Percentiles rank a stretch among this genome's conserved stretches.
These are phyloP conservation scores for Galerucella pusilla DNA, from an alignment of 2,888 invertebrate species.

Conservation along the genomic window DNA sequence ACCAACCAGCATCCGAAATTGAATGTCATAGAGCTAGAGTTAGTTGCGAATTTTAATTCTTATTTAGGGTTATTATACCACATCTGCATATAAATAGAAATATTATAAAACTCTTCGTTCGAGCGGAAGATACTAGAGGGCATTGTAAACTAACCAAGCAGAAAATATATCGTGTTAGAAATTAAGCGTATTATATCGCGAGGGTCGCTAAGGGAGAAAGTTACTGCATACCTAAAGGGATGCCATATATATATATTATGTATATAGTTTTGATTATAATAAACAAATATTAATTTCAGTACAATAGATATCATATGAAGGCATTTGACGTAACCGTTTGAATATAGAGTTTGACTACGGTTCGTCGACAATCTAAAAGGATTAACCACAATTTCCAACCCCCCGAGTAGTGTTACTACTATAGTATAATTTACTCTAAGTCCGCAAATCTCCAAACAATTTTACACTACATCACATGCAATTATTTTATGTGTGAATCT, in stretches of 20 bases:
- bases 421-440: constrained; percentile 33
- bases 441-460: constrained; percentile 35
- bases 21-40: neutral
- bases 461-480: constrained; percentile 36
- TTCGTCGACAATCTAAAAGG: constrained; percentile 29
- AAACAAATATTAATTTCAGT: neutral
- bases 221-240: neutral
- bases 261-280: neutral
- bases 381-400: constrained; percentile 33
- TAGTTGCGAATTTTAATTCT: constrained; percentile 47
- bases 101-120: constrained; percentile 54
- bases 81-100: constrained; percentile 60
- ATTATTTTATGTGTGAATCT: constrained; percentile 28
- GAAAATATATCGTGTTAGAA: constrained; percentile 21
- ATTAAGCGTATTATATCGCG: constrained; percentile 22
- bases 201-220: constrained; percentile 12
- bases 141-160: constrained; percentile 32
- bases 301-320: neutral
- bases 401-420: constrained; percentile 29
- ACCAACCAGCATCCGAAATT: neutral
- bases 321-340: neutral
- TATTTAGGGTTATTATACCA: constrained; percentile 50
- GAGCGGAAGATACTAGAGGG: constrained; percentile 31
- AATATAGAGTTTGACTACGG: neutral
- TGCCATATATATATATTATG: neutral